phyloP scores from a whole-genome alignment of 2,888 invertebrate species.

The Enchytraeus crypticus region DNA sequence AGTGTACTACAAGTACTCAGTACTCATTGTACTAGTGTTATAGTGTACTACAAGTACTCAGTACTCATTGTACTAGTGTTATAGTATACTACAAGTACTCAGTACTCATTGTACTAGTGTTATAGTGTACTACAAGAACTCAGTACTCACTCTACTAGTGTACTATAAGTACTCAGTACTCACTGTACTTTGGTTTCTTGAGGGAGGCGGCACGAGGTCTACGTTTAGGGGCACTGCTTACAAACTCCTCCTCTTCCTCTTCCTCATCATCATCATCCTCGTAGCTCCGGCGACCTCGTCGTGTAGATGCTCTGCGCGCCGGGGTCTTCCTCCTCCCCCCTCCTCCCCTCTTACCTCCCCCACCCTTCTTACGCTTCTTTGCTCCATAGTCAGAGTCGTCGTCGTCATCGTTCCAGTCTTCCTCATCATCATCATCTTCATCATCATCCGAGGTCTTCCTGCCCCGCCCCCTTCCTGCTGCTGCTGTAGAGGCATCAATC shows the following conservation, averaged over 20 bases:
- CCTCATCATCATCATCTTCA: conserved; percentile 7
- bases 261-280: conserved; percentile 14
- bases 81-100: too few species aligned
- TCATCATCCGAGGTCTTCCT: too few species aligned
- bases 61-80: too few species aligned
- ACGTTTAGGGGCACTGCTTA: conserved; percentile 1
- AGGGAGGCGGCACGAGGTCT: conserved; percentile 21
- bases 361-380: conserved; percentile 7
- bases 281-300: background rate
- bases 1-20: too few species aligned
- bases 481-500: too few species aligned
- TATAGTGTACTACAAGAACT: too few species aligned
- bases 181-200: conserved; percentile 25
- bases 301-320: background rate
- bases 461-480: too few species aligned
- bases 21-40: too few species aligned
- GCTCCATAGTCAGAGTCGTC: conserved; percentile 12
- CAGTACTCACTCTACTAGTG: too few species aligned
- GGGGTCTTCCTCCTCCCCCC: conserved; percentile 1
- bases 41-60: too few species aligned
- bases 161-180: too few species aligned
- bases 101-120: too few species aligned
- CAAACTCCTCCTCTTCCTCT: conserved; percentile 11
- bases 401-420: conserved; percentile 30
- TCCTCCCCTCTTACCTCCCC: background rate